Evolutionary conservation across 2,888 invertebrate species (phyloP), one percentile per base, ranked within the genome.

Genomic region (Gerris lacustris): DNA sequence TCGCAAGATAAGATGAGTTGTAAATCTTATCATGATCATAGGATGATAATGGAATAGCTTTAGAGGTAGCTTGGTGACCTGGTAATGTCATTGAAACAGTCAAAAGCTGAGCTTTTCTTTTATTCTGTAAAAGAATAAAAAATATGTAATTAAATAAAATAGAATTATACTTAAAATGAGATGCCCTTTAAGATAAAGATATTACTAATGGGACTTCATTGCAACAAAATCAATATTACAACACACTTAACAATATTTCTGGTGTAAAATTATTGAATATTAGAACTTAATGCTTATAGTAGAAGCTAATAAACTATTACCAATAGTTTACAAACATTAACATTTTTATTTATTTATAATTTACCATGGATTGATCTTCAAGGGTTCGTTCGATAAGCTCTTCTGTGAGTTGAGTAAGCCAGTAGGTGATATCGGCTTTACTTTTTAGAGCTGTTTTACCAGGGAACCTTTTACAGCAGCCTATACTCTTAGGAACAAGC

Each of bases 381-480:
- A 88, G 86, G 44, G 96, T 80, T 70, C 96, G 84, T 78, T 94
- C 94, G 31, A 86, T 85, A 67, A 97, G 86, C 83, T 97, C 96
- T 68, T 85, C 85, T 0, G 90, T 85, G 15, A 97, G 81, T 77
- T 93, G 92, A 67, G 82, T 82, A 0, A 94, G 81, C 96, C 96
- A 96, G 78, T 90, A 88, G 69, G 84, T 83, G 31, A 93, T 83
- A 71, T 86, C 86, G 45, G 88, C 86, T 55, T 86, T 79, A 18
- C 86, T 87, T 0, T 82, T 80, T 6, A 96, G 85, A 9, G 91
- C 88, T 75, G 86, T 86, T 77, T 86, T 87, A 0, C 95, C 97
- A 4, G 88, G 87, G 80, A 98, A 96, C 78, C 92, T 92, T 82
- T 98, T 98, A 79, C 94, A 92, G 78, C 96, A 96, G 0, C 96